Percentiles rank a stretch among this genome's conserved stretches.
phyloP scores from a whole-genome alignment of 2,113 vertebrate species.

The Henicopernis longicauda region DNA sequence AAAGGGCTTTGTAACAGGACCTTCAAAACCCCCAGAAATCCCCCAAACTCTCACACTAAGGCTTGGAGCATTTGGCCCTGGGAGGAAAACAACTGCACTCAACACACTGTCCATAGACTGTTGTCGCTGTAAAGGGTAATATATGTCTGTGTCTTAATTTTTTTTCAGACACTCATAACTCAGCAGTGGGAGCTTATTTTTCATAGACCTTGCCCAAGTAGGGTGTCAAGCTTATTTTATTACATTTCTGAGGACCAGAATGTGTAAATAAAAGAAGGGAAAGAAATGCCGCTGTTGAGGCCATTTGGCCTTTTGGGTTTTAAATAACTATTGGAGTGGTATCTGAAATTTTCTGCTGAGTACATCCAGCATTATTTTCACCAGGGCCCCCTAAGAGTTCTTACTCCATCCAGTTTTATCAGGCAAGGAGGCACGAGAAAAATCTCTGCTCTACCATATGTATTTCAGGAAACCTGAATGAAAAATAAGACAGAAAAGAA shows the following conservation, averaged over 20 bases:
- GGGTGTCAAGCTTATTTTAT: not conserved
- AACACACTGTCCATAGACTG: not conserved
- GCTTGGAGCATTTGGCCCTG: not conserved
- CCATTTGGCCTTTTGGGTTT: not conserved
- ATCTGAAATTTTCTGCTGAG: not conserved
- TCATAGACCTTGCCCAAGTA: not conserved
- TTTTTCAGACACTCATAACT: not conserved
- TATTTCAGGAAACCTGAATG: not conserved
- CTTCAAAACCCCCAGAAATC: not conserved
- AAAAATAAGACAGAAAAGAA: not conserved
- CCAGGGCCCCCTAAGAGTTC: not conserved
- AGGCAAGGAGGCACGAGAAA: not conserved
- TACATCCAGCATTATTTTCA: not conserved
- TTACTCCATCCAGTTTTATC: not conserved
- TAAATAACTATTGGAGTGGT: not conserved
- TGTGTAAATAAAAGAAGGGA: not conserved
- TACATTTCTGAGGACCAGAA: not conserved
- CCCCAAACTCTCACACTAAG: not conserved
- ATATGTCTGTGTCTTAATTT: not conserved
- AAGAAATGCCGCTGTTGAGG: not conserved
- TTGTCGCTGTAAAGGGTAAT: not conserved
- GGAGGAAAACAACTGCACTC: not conserved
- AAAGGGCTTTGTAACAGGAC: not conserved
- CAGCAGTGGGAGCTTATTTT: not conserved
- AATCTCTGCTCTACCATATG: not conserved